Evolutionary conservation across 2,113 vertebrate species (phyloP), one percentile per base, ranked within the genome.

Genomic region (Columba livia): DNA sequence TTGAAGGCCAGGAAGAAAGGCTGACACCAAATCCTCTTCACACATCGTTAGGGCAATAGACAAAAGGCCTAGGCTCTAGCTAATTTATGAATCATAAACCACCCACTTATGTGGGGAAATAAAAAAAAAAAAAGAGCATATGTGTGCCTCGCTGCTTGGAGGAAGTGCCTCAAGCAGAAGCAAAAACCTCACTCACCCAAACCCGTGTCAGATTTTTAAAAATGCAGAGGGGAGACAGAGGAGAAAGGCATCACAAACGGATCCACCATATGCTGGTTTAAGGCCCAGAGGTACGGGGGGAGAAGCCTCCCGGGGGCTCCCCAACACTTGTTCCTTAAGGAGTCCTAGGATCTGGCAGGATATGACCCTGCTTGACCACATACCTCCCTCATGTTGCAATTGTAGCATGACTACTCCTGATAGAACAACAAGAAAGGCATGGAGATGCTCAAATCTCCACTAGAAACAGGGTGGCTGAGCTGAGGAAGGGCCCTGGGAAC

Each of bases 11-110:
- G 25, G 36, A 60, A n/a, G 40, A 85, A 86, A 80, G 36, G 21
- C 36, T 29, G 36, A 79, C 61, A 31, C 15, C 2, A 3, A 92
- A 64, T 29, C 34, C 40, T 56, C 61, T 60, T 94, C 57, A 21
- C 44, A 61, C 65, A 81, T 72, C 61, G 16, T 65, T 26, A 26
- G 1, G 47, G 65, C 61, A 72, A 72, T 5, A 79, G 32, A 38
- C 48, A 71, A 86, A 81, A 89, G 73, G 79, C 44, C 62, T 6
- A 18, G 75, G 31, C 61, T 90, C 36, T 24, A 47, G 57, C 65
- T 95, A 61, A 92, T 72, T 79, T 32, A 74, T 95, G 93, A 96
- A 96, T 95, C 88, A 96, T 57, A 92, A 93, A 72, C 61, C 79
- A 79, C 92, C 64, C 73, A 85, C 90, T 94, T 69, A 26, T 1